phyloP scores from a whole-genome alignment of 1,140 invertebrate species.

The Mizuhopecten yessoensis region DNA sequence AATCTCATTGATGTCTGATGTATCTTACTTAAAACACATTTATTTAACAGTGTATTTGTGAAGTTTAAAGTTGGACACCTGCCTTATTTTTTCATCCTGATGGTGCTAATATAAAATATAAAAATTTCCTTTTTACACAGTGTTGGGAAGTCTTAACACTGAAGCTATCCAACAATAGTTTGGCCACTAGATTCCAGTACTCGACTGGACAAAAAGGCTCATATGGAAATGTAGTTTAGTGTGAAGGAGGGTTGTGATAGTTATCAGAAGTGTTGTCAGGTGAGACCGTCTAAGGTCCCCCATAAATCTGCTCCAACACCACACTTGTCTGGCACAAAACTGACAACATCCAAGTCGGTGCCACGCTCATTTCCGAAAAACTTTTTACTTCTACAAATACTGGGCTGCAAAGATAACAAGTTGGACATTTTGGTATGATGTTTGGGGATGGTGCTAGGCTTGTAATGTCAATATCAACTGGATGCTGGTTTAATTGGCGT shows the following conservation, averaged over 20 bases:
- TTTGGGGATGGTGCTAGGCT: neutral
- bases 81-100: too few relatives aligned
- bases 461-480: neutral
- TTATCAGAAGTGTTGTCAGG: neutral
- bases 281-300: neutral
- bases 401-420: neutral
- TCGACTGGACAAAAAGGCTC: too few relatives aligned
- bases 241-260: neutral
- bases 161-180: too few relatives aligned
- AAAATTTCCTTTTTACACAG: too few relatives aligned
- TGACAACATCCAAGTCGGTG: neutral
- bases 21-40: too few relatives aligned
- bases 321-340: neutral
- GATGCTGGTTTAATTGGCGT: too few relatives aligned
- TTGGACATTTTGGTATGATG: neutral
- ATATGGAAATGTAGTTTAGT: slow-evolving; percentile 9
- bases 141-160: too few relatives aligned
- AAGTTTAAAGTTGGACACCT: too few relatives aligned
- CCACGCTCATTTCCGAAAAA: neutral
- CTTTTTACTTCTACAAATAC: neutral
- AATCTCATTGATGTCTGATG: too few relatives aligned
- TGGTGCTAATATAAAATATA: too few relatives aligned
- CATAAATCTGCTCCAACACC: neutral
- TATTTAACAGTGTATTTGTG: too few relatives aligned
- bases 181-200: too few relatives aligned